Evolutionary conservation across 2,113 vertebrate genomes (phyloP), one percentile per base, ranked within the genome.

Genomic region (Columba livia): DNA sequence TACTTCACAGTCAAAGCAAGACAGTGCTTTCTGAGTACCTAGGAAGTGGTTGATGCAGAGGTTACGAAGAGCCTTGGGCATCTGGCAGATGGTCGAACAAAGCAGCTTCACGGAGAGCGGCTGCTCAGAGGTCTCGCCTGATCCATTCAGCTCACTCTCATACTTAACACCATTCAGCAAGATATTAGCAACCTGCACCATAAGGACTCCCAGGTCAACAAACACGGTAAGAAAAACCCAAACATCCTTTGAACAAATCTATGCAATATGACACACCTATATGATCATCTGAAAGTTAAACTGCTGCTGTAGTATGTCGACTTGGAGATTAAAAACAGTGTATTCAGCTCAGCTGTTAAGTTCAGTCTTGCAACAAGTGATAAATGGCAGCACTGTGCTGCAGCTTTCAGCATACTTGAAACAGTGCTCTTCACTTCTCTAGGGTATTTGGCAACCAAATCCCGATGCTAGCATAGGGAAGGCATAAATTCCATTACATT

Each of bases 41-140:
- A 99, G 94, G 97, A 99, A 99, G 97, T 99, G 99, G 98, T 99
- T 99, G 98, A 99, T 98, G 93, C 99, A 99, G 92, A 99, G 98
- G 90, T 98, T 99, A 31, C 99, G 98, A 66, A 99, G 98, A 15
- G 99, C 98, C 50, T 98, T 98, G 67, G 99, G 99, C 99, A 99
- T 99, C 95, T 98, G 98, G 97, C 99, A 99, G 98, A 99, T 99
- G 98, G 99, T 98, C 11, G 98, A 97, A 75, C 99, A 99, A 80
- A 99, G 98, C 83, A 98, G 97, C 91, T 98, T 98, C 96, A 99
- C 92, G 1, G 99, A 99, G 97, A 99, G 98, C 0, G 99, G 98
- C 75, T 98, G 99, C 79, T 99, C 99, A 4, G 88, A 90, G 15
- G 96, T 95, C 78, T 99, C 99, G 0, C 91, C 87, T 17, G 98